Evolutionary conservation across 2,797 vertebrate species (phyloP).

Genomic region (Girardinus metallicus): DNA sequence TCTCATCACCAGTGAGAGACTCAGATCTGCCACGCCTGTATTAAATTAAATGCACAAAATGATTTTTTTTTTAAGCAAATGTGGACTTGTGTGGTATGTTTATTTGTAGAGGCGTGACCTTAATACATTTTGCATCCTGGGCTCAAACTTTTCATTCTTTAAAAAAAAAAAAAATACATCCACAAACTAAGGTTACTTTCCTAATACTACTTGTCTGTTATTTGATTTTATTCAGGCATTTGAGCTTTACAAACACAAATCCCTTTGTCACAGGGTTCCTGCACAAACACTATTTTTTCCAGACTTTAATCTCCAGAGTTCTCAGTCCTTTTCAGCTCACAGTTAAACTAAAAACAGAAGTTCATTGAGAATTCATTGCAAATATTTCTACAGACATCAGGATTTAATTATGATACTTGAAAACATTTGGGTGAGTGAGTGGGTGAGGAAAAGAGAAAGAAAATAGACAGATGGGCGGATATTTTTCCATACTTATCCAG

Average conservation of each 20-base stretch:
- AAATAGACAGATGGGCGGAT: neutral
- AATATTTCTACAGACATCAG: neutral
- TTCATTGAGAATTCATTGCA: neutral
- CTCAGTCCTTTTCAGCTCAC: neutral
- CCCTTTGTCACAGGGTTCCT: slow-evolving; percentile 34
- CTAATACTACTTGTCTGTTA: slow-evolving; percentile 13
- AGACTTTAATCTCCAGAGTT: neutral
- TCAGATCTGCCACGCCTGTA: slow-evolving; percentile 28
- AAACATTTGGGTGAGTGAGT: neutral
- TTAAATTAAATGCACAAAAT: slow-evolving; percentile 15
- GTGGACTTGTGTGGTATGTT: neutral
- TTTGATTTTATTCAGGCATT: slow-evolving; percentile 41
- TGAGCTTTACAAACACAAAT: slow-evolving; percentile 60
- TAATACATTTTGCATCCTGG: neutral
- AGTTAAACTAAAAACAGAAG: neutral
- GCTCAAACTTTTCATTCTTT: neutral
- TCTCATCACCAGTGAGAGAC: slow-evolving; percentile 61
- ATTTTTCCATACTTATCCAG: neutral
- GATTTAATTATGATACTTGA: neutral
- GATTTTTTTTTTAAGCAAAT: slow-evolving; percentile 16
- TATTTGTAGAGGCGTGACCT: slow-evolving; percentile 2
- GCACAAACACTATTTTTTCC: neutral
- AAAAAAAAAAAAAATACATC: neutral
- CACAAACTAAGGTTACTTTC: slow-evolving; percentile 12
- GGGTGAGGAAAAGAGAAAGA: neutral